Conservation (phyloP, 2,888 invertebrate species). For the Ryuthela nishihirai region DNA sequence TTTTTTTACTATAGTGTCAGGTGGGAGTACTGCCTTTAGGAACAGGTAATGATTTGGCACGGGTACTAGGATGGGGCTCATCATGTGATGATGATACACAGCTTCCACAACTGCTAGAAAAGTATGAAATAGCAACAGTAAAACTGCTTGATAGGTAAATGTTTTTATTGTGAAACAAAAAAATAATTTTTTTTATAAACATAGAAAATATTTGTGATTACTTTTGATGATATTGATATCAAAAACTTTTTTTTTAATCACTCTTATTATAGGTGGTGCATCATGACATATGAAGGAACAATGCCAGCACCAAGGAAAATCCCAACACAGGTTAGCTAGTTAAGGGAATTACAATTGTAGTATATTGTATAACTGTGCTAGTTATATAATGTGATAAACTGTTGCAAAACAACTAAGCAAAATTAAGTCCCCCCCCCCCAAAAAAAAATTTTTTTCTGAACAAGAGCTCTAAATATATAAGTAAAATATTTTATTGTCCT, state of each 20-base stretch:
- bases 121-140: constrained; percentile 93
- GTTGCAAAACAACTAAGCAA: no score
- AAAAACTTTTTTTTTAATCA: constrained; percentile 2
- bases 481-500: neutral
- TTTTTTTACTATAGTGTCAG: constrained; percentile 69
- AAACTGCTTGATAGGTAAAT: constrained; percentile 88
- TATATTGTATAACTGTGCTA: no score
- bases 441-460: neutral
- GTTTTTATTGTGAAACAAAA: constrained; percentile 1
- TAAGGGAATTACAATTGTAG: no score
- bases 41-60: constrained; percentile 92
- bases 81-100: constrained; percentile 94
- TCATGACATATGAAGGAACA: constrained; percentile 63
- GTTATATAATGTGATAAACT: no score
- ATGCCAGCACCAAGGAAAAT: constrained; percentile 50
- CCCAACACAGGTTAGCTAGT: constrained; percentile 44
- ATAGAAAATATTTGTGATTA: no score
- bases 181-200: no score
- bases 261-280: constrained; percentile 25
- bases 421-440: neutral
- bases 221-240: no score
- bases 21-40: constrained; percentile 92
- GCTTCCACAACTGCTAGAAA: constrained; percentile 82
- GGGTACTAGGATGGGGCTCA: constrained; percentile 94
- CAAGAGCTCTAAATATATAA: constrained; percentile 1